Evolutionary conservation across 1,140 invertebrate genomes (phyloP), one percentile per base, ranked within the genome.

Genomic region (Drosophila repletoides): DNA sequence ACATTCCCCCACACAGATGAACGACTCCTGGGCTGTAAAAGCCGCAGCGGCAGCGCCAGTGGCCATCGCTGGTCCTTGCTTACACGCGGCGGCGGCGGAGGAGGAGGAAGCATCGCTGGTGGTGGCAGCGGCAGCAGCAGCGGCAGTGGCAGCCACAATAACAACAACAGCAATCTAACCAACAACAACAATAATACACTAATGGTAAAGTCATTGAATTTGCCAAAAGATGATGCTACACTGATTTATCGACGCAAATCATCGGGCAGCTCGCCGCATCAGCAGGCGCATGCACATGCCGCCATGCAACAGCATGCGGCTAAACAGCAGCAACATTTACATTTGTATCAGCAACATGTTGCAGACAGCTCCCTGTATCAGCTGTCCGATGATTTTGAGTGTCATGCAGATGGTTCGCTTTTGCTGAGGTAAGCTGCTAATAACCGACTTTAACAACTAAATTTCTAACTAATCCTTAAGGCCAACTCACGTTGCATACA

Each of bases 211-310:
- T 89, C 84, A 55, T 69, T 89, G 59, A 88, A 89, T 77, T 60
- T 89, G 28, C 88, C 88, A 17, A 89, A 88, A 70, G 93, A 93
- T 71, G 93, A 93, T 17, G 90, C 90, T 66, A 61, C 76, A 34
- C 66, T 90, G 52, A 92, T 93, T 26, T 86, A 91, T 10, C 90
- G 93, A 4, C 89, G 93, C 2, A 93, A 93, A 80, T 93, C 92
- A 4, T 93, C 93, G 12, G 92, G 92, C 71, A 93, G 92, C 58
- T 91, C 92, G 15, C 91, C 92, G 15, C 72, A 88, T 43, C 67
- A 75, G 15, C 71, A 76, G 26, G 15, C 48, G 34, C 52, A 72
- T 1, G 22, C 67, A 63, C 60, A 64, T 28, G 40, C 60, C 1
- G 60, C 40, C 5, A 45, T 66, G 21, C 81, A 86, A 12, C 72